Conservation (phyloP, 2,888 invertebrate genomes). For the Aphrophora alni region DNA sequence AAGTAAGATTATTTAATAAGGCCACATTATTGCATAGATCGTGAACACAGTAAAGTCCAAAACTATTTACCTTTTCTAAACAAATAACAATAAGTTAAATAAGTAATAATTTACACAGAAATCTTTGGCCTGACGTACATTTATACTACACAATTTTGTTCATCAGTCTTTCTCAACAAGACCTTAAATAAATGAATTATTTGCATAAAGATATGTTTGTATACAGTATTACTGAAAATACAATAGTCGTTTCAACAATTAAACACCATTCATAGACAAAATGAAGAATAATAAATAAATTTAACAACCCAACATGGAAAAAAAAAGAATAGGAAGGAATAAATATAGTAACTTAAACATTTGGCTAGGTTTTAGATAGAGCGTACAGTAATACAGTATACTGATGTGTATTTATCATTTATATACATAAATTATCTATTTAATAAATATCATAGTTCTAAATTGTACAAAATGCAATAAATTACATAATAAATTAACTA, state of each 20-base stretch:
- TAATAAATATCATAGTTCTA: not conserved
- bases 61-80: not conserved
- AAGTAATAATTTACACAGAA: not conserved
- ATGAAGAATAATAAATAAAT: not conserved
- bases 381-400: constrained; percentile 25
- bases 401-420: constrained; percentile 5
- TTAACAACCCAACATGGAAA: not conserved
- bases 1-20: constrained; percentile 13
- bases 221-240: not conserved
- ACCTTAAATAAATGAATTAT: not conserved
- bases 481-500: constrained; percentile 18
- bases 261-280: not conserved
- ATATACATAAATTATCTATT: not conserved
- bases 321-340: constrained; percentile 9
- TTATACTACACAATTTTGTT: not conserved
- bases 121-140: not conserved
- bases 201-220: not conserved
- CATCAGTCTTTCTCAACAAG: constrained; percentile 19
- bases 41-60: constrained; percentile 12
- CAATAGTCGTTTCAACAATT: not conserved
- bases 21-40: constrained; percentile 35
- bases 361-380: not conserved
- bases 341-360: constrained; percentile 19
- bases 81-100: not conserved
- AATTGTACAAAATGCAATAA: constrained; percentile 27